phyloP scores from a whole-genome alignment of 37 sponge, comb jelly and placozoan genomes.

The Halichondria panicea region DNA sequence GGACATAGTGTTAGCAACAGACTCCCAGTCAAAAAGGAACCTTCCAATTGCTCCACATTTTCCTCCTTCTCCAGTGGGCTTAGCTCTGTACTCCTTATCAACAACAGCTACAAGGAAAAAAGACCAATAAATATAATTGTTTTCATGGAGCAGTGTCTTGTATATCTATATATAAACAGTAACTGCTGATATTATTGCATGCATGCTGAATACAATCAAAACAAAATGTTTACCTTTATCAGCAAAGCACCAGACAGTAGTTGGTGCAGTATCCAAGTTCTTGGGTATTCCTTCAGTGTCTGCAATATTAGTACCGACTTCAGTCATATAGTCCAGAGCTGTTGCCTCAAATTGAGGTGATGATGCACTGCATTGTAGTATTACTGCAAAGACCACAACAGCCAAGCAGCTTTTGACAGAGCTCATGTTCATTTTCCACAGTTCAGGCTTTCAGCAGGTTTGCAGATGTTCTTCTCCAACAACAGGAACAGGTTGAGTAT shows the following conservation, averaged over 20 bases:
- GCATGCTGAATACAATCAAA: no score
- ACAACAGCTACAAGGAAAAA: neutral
- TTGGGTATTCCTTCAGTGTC: slow-evolving; percentile 20
- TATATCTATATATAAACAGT: no score
- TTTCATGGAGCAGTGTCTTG: no score
- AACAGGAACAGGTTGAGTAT: no score
- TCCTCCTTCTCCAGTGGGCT: neutral
- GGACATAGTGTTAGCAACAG: neutral
- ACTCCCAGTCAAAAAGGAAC: neutral
- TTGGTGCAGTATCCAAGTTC: slow-evolving; percentile 9
- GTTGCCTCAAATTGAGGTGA: neutral
- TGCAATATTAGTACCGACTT: neutral
- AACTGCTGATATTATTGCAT: neutral
- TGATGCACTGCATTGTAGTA: neutral
- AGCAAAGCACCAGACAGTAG: slow-evolving; percentile 33
- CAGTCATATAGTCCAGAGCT: slow-evolving; percentile 40
- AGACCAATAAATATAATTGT: neutral
- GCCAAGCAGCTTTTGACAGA: no score
- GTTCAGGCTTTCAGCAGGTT: no score
- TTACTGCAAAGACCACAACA: neutral
- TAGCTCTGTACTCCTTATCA: neutral
- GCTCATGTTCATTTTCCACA: no score
- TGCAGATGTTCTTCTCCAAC: no score
- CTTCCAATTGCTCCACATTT: neutral
- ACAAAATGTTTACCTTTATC: slow-evolving; percentile 40